Evolutionary conservation across 2,888 invertebrate genomes (phyloP), one percentile per base, ranked within the genome.

Genomic region (Penaeus monodon): DNA sequence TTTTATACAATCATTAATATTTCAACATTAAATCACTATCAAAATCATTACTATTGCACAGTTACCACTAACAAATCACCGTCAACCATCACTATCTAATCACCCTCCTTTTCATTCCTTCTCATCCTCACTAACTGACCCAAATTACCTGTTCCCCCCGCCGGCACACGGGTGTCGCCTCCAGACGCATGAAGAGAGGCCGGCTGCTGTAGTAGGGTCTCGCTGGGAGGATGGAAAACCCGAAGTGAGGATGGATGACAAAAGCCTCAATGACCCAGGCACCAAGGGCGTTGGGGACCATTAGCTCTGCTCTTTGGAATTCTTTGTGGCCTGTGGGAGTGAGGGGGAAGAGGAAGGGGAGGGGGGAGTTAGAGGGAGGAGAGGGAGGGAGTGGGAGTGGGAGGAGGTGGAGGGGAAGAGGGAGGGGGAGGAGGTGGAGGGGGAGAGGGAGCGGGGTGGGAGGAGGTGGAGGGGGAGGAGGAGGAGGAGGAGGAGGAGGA

Each of bases 141-240:
- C 0, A 0, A 57, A 76, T 77, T 38, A 99, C 94, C 91, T 94
- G 94, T 91, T 94, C 94, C 6, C 94, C 94, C 68, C 93, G 91
- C 17, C 92, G 91, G 78, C 93, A 92, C 29, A 91, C 89, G 0
- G 91, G 90, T 2, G 94, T 93, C n/a, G 93, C 93, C 90, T 94
- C 93, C 3, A 93, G 92, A 57, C 92, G 92, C 91, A 94, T 93
- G 91, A 93, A 93, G 91, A 94, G 93, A 74, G 93, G 93, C 6
- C 93, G 92, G 12, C 80, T 87, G 22, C 79, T 38, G 49, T 83
- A 80, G 49, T 83, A 80, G 20, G 29, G 91, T n/a, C 93, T 93
- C 64, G 92, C 90, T 33, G 92, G 92, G 86, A 94, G 91, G 57
- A 94, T 92, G 29, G 93, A 93, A 85, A 94, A 92, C 7, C 94